Conservation (phyloP, 1,140 invertebrate species). For the Saxidomus purpurata region DNA sequence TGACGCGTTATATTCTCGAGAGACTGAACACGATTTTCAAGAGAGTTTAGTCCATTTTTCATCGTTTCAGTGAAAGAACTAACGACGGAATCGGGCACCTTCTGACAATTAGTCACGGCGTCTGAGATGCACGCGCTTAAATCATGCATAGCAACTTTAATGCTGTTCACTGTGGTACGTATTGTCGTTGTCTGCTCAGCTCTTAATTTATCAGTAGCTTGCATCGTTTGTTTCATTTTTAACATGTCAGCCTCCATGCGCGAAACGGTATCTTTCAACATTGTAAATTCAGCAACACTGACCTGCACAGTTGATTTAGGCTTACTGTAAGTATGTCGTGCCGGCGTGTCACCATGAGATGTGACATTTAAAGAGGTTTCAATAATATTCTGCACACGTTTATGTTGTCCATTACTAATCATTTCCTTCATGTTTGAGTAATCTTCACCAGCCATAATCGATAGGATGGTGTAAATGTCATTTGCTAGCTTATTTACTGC, state of each 20-base stretch:
- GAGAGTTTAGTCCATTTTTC: no score
- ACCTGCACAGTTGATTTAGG: background rate
- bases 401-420: background rate
- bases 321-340: conserved; percentile 9
- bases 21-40: no score
- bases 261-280: background rate
- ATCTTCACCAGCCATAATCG: conserved; percentile 4
- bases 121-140: no score
- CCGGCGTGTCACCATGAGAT: no score
- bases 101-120: background rate
- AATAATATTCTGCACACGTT: no score
- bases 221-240: background rate
- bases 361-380: no score
- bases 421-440: conserved; percentile 13
- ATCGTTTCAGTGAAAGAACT: background rate
- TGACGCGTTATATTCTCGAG: no score
- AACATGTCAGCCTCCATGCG: conserved; percentile 3
- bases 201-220: conserved; percentile 1
- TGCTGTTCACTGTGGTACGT: conserved; percentile 8
- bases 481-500: background rate
- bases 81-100: background rate
- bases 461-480: conserved; percentile 24
- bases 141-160: background rate
- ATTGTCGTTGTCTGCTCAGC: conserved; percentile 1
- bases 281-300: no score